phyloP scores from a whole-genome alignment of 2,888 invertebrate genomes.

The Himalopsyche kuldschensis region DNA sequence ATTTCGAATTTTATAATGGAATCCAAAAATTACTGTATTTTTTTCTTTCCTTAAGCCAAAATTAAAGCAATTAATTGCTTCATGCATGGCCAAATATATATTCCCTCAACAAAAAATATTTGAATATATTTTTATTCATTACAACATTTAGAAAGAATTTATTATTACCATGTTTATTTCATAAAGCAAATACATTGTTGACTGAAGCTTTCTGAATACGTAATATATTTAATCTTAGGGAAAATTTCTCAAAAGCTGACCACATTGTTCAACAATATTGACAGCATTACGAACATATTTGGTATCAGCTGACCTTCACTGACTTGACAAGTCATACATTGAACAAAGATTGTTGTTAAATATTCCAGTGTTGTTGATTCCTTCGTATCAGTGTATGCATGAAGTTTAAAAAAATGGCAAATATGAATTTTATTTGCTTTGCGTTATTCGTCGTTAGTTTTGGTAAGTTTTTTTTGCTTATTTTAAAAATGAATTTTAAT shows the following conservation, averaged over 20 bases:
- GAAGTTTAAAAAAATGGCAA: constrained; percentile 17
- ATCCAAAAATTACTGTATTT: too few relatives aligned
- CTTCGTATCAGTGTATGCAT: not conserved
- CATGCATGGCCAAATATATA: too few relatives aligned
- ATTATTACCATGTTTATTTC: too few relatives aligned
- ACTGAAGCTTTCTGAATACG: too few relatives aligned
- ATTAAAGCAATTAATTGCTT: too few relatives aligned
- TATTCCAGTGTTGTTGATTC: constrained; percentile 2
- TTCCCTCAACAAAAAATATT: too few relatives aligned
- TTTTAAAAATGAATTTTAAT: not conserved
- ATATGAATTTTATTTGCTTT: constrained; percentile 27
- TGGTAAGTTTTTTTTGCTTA: constrained; percentile 17
- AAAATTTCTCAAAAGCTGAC: not conserved
- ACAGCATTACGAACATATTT: not conserved
- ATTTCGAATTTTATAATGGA: too few relatives aligned
- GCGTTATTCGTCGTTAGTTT: constrained; percentile 20
- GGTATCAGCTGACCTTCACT: constrained; percentile 29
- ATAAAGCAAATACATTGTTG: too few relatives aligned
- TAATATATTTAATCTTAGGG: not conserved
- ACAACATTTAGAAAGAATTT: too few relatives aligned
- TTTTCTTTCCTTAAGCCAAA: too few relatives aligned
- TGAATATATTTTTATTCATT: too few relatives aligned
- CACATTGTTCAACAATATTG: not conserved
- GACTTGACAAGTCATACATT: constrained; percentile 22
- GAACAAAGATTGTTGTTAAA: not conserved